Evolutionary conservation across 2,797 vertebrate genomes (phyloP), one percentile per base, ranked within the genome.

Genomic region (Coregonus suidteri): DNA sequence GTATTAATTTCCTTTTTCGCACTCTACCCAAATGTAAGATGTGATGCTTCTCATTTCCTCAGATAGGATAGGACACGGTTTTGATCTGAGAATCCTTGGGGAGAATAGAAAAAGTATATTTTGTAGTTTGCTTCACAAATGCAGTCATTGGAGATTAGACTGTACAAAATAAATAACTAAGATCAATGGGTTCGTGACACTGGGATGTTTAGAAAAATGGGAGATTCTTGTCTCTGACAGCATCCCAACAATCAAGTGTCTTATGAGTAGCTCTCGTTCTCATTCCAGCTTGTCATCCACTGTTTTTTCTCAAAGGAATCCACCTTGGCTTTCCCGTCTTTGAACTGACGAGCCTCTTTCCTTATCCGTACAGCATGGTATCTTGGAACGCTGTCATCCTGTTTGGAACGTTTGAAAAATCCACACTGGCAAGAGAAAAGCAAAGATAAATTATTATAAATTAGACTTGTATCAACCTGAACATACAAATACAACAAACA

Each of bases 341-440:
- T 93, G 75, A 91, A 90, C 74, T 94, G 93, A 1, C 93, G 91
- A 25, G 96, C 92, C 87, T 97, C 96, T 88, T 97, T 99, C 14
- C 95, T 94, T 83, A 99, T 98, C 84, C 97, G 95, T 82, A 99
- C 97, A 1, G 98, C 98, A 14, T 98, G 94, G 92, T 99, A 98
- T 82, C 93, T 95, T 59, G 98, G 98, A 81, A 99, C 86, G 31
- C 93, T 96, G 91, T 97, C 95, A 4, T 97, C 96, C 87, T 95
- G 96, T 92, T 96, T 96, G 83, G 97, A 94, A 72, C 96, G 97
- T 83, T 94, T 96, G 92, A 99, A 99, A 95, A 99, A 99, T 86
- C 98, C 98, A 62, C 96, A 99, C 98, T 99, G 89, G 66, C 14
- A 64, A 64, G 56, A 72, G 80, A 41, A 1, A 69, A 13, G 9